Evolutionary conservation across 2,113 vertebrate species (phyloP).

Genomic region (Otus sunia): DNA sequence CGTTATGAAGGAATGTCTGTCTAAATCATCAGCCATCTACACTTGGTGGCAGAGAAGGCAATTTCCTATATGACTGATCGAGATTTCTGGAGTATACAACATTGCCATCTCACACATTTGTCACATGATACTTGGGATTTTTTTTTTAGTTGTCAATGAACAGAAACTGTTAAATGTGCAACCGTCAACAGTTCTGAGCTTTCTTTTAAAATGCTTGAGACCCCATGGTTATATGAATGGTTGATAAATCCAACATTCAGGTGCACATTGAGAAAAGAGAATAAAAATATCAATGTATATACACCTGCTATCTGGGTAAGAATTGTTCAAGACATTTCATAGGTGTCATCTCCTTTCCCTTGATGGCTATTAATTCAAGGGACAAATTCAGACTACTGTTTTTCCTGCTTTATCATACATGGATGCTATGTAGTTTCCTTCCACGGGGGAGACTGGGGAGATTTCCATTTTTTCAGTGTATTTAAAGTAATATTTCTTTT

Average conservation of each 20-base stretch:
- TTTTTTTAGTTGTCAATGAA: background rate
- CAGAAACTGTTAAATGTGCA: background rate
- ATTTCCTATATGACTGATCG: background rate
- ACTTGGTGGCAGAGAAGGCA: background rate
- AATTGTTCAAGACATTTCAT: background rate
- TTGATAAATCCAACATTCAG: background rate
- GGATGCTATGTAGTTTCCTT: background rate
- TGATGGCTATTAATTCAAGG: background rate
- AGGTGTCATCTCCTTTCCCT: background rate
- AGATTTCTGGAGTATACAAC: background rate
- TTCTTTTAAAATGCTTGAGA: background rate
- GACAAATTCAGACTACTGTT: background rate
- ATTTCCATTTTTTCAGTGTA: background rate
- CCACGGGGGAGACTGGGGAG: background rate
- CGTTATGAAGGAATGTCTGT: background rate
- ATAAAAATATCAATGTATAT: background rate
- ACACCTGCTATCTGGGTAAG: background rate
- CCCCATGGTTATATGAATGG: background rate
- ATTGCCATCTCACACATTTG: background rate
- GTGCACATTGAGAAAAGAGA: background rate
- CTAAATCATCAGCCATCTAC: background rate
- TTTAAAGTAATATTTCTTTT: background rate
- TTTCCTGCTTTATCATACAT: background rate
- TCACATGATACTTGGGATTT: background rate
- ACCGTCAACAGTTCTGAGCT: background rate